A percentile compares a stretch with the other conserved stretches of the same genome.
These are phyloP conservation scores for Amia ocellicauda DNA, from an alignment of 2,113 vertebrate species.

Conservation along the genomic window DNA sequence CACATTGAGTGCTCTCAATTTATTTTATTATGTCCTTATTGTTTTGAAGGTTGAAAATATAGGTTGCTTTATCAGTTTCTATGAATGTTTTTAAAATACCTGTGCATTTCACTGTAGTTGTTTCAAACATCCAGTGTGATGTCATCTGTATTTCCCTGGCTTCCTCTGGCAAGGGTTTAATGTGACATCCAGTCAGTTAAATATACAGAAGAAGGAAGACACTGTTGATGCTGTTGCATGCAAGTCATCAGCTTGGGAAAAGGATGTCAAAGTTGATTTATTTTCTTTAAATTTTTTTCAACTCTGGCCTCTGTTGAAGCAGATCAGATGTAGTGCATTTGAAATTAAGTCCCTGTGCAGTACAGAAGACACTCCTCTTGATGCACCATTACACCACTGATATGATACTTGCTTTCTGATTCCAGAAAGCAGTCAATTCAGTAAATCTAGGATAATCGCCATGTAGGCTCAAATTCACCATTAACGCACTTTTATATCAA, in stretches of 20 bases:
- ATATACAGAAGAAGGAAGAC: constrained; percentile 40
- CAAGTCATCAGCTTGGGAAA: constrained; percentile 23
- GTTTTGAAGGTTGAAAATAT: no score
- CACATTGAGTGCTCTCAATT: no score
- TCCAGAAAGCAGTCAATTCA: no score
- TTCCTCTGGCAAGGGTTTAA: constrained; percentile 18
- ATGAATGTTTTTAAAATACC: no score
- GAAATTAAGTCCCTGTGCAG: neutral
- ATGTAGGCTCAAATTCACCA: no score
- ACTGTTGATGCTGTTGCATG: constrained; percentile 28
- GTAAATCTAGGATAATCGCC: no score
- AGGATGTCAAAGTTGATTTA: constrained; percentile 39
- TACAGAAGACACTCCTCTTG: neutral
- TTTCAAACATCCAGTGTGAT: constrained; percentile 2
- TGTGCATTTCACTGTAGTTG: no score
- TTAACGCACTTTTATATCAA: no score
- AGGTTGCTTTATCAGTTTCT: no score
- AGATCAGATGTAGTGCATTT: neutral
- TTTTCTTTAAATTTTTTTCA: neutral
- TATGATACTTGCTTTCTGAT: no score
- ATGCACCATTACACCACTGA: no score
- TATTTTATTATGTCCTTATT: no score
- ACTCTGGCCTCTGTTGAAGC: neutral
- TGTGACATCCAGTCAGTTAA: constrained; percentile 45
- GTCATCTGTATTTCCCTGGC: neutral